Evolutionary conservation across 2,888 invertebrate species (phyloP).

Genomic region (Drosophila setosimentum): DNA sequence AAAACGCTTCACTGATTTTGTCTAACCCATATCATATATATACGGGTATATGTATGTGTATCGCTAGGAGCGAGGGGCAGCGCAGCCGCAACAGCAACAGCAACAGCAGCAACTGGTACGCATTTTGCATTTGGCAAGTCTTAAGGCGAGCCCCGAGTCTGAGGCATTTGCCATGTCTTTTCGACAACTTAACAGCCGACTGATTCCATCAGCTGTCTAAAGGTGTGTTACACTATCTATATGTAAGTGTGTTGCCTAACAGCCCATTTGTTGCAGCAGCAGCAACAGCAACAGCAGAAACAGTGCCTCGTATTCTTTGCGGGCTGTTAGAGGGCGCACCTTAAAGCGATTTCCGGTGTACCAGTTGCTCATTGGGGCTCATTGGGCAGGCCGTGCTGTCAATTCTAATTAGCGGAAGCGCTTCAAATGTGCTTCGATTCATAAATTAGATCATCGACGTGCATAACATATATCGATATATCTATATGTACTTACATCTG

Average conservation of each 20-base stretch:
- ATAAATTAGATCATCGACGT: conserved; percentile 66
- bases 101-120: conserved; percentile 45
- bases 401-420: conserved; percentile 83
- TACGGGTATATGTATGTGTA: conserved; percentile 7
- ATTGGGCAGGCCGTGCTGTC: conserved; percentile 72
- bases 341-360: conserved; percentile 83
- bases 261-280: conserved; percentile 61
- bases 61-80: conserved; percentile 7
- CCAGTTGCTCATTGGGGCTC: conserved; percentile 82
- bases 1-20: conserved; percentile 77
- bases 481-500: conserved; percentile 94
- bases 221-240: conserved; percentile 43
- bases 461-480: background rate
- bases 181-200: conserved; percentile 72
- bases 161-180: conserved; percentile 44
- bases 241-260: conserved; percentile 42
- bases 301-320: conserved; percentile 49
- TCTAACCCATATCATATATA: conserved; percentile 64
- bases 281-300: conserved; percentile 15
- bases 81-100: background rate
- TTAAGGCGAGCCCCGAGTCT: conserved; percentile 52
- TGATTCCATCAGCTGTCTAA: conserved; percentile 59
- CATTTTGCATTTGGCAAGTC: conserved; percentile 62
- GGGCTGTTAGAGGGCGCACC: conserved; percentile 75
- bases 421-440: conserved; percentile 66